These are phyloP conservation scores for Acridotheres tristis DNA, from an alignment of 2,797 vertebrate genomes.

Conservation along the genomic window DNA sequence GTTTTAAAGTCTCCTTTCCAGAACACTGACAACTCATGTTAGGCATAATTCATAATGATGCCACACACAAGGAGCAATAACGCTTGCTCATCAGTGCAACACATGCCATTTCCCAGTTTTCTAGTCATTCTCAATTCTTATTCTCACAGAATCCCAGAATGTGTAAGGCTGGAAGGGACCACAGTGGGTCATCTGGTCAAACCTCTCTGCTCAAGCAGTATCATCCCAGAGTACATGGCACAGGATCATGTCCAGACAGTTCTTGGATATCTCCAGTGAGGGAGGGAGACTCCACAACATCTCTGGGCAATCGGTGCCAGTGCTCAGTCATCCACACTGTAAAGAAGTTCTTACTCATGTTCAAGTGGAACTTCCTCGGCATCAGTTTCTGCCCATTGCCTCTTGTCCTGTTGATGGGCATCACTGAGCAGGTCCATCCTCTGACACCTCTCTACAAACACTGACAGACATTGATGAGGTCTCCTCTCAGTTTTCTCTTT, in stretches of 20 bases:
- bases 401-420: neutral
- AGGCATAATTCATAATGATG: neutral
- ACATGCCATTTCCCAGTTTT: neutral
- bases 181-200: neutral
- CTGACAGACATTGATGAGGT: neutral
- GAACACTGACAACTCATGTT: neutral
- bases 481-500: neutral
- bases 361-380: neutral
- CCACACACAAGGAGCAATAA: neutral
- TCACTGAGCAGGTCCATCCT: neutral
- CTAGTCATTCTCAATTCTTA: neutral
- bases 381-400: neutral
- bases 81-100: neutral
- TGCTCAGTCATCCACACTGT: neutral
- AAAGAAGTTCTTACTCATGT: neutral
- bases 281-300: neutral
- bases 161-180: neutral
- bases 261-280: neutral
- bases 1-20: neutral
- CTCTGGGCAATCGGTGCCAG: neutral
- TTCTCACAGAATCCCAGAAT: neutral
- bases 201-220: neutral
- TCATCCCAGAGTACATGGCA: neutral
- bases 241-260: fast-evolving
- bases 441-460: neutral